These are phyloP conservation scores for Bombus sibiricus DNA, from an alignment of 1,140 invertebrate species.

Conservation along the genomic window DNA sequence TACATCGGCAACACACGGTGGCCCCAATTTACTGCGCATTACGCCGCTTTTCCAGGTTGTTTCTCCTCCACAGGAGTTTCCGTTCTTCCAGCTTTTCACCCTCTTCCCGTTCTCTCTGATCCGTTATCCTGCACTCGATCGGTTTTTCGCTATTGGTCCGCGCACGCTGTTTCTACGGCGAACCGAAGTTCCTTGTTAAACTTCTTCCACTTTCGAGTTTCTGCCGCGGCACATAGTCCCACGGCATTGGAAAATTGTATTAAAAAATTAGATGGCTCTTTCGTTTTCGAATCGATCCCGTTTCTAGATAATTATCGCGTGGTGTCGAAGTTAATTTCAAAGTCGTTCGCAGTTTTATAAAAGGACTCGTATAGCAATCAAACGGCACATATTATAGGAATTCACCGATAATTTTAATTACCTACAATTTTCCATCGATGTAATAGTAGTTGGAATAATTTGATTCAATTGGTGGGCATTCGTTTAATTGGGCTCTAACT, in stretches of 20 bases:
- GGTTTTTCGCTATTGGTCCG: neutral
- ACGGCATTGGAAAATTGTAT: neutral
- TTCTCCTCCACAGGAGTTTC: constrained; percentile 22
- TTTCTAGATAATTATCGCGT: neutral
- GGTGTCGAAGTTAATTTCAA: neutral
- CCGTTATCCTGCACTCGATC: constrained; percentile 2
- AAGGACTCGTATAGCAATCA: too few species aligned
- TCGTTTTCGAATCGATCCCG: neutral
- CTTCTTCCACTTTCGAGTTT: neutral
- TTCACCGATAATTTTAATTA: neutral
- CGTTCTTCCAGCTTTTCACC: constrained; percentile 36
- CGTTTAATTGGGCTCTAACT: neutral
- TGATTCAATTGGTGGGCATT: too few species aligned
- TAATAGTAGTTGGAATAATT: too few species aligned
- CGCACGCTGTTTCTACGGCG: neutral
- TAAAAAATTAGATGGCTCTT: neutral
- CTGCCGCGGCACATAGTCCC: neutral
- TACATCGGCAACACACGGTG: constrained; percentile 67
- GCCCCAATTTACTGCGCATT: constrained; percentile 71
- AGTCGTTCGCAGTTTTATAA: too few species aligned
- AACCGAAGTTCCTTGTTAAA: constrained; percentile 1
- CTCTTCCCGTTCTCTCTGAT: constrained; percentile 50
- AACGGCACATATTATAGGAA: too few species aligned
- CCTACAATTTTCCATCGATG: neutral
- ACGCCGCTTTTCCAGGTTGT: constrained; percentile 50